Evolutionary conservation across 2,797 vertebrate genomes (phyloP).

Genomic region (Clangula hyemalis): DNA sequence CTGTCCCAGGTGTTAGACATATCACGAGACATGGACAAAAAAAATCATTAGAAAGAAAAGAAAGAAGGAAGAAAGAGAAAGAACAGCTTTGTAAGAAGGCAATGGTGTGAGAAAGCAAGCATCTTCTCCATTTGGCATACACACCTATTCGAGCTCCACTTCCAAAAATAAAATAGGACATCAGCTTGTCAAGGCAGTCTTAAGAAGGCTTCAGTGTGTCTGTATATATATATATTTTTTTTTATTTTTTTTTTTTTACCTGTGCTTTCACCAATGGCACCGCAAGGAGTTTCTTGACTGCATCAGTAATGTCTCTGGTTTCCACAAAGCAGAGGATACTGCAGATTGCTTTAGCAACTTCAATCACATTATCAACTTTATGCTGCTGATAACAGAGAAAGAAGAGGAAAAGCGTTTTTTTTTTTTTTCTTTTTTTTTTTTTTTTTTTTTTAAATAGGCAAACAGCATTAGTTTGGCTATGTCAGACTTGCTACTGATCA

Average conservation of each 20-base stretch:
- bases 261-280: conserved; percentile 16
- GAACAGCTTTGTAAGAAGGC: not conserved
- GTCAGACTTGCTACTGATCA: not conserved
- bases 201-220: not conserved
- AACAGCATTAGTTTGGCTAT: not conserved
- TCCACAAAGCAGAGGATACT: conserved; percentile 72
- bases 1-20: not conserved
- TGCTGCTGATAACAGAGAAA: conserved; percentile 31
- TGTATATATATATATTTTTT: no score
- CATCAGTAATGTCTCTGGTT: conserved; percentile 69
- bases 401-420: no score
- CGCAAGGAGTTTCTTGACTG: conserved; percentile 49
- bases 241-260: conserved; percentile 42
- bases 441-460: no score
- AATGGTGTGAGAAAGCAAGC: not conserved
- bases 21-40: not conserved
- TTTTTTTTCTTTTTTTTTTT: no score
- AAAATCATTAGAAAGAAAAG: not conserved
- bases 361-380: conserved; percentile 24
- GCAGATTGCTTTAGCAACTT: conserved; percentile 75
- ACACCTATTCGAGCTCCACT: not conserved
- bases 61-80: not conserved
- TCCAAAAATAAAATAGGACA: not conserved
- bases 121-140: not conserved
- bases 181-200: not conserved